phyloP scores from a whole-genome alignment of 2,113 vertebrate species.

The Oreocharis arfaki region DNA sequence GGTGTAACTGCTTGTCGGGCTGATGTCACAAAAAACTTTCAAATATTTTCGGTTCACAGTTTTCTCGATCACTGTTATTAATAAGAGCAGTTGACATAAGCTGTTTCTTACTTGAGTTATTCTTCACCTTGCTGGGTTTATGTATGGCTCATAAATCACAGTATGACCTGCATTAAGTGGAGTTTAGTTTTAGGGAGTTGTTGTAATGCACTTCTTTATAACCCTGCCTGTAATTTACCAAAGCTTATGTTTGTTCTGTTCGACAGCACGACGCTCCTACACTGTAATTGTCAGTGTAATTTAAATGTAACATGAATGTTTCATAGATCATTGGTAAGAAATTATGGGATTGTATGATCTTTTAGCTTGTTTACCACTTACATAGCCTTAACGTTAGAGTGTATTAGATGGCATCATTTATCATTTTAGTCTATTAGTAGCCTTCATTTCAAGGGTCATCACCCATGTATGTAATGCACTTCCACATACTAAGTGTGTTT shows the following conservation, averaged over 20 bases:
- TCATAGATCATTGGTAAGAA: neutral
- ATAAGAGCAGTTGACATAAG: neutral
- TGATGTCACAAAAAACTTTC: neutral
- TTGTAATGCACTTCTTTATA: neutral
- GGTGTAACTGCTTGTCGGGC: neutral
- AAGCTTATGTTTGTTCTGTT: neutral
- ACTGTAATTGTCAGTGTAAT: neutral
- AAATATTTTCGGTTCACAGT: neutral
- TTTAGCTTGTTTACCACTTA: neutral
- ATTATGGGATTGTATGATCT: neutral
- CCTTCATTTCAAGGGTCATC: constrained; percentile 63
- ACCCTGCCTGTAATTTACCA: neutral
- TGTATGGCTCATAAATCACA: neutral
- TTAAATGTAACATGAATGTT: neutral
- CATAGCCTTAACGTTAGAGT: neutral
- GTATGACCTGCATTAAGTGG: neutral
- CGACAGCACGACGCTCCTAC: neutral
- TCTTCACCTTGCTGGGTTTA: neutral
- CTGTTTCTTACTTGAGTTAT: neutral
- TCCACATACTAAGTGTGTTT: neutral
- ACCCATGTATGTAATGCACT: neutral
- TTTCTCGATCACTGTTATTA: neutral
- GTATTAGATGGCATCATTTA: neutral
- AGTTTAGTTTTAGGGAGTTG: constrained; percentile 35
- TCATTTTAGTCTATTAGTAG: constrained; percentile 39